A percentile compares a stretch with the other conserved stretches of the same genome.
Evolutionary conservation across 2,113 vertebrate genomes (phyloP).

Genomic region (Nothocercus nigrocapillus): DNA sequence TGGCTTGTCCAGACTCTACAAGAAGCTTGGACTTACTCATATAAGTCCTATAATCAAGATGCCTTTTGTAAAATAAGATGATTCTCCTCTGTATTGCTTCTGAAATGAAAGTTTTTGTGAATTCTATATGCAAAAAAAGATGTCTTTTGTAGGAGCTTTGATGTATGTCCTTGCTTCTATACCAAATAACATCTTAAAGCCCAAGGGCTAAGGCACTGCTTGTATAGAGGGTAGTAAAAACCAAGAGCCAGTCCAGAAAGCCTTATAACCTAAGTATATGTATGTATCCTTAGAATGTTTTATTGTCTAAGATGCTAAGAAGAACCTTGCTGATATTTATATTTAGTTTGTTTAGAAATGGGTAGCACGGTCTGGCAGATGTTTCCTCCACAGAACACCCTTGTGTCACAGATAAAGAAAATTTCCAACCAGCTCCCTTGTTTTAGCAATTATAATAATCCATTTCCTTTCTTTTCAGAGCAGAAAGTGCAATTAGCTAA

Average conservation of each 20-base stretch:
- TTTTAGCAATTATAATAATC: background rate
- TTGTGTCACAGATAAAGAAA: conserved; percentile 8
- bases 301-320: background rate
- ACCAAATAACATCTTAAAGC: background rate
- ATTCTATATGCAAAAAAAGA: background rate
- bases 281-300: background rate
- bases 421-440: background rate
- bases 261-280: background rate
- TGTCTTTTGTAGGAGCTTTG: background rate
- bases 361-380: conserved; percentile 29
- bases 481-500: background rate
- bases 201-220: background rate
- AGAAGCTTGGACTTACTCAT: background rate
- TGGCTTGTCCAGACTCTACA: background rate
- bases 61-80: background rate
- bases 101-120: background rate
- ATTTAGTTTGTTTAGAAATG: conserved; percentile 27
- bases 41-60: background rate
- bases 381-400: conserved; percentile 22
- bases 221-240: background rate
- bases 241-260: background rate
- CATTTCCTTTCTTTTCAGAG: background rate
- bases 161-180: background rate
- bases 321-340: background rate
- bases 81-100: background rate